These are phyloP conservation scores for Artibeus lituratus DNA, from an alignment of 2,797 vertebrate genomes.

Conservation along the genomic window DNA sequence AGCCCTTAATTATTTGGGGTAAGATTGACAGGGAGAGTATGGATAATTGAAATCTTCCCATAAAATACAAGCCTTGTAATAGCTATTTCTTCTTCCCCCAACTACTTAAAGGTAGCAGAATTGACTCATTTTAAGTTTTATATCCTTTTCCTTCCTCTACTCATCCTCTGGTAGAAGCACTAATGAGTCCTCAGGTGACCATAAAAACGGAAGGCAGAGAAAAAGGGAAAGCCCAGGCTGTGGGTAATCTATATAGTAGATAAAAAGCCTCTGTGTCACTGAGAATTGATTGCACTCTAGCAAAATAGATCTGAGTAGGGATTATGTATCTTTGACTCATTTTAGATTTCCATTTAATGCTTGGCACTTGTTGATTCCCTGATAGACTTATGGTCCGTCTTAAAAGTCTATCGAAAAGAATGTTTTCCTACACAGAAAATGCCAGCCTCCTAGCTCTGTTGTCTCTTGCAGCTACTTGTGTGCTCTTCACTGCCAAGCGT, in stretches of 20 bases:
- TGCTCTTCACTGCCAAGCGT: neutral
- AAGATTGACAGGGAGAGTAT: slow-evolving; percentile 29
- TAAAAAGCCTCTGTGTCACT: slow-evolving; percentile 43
- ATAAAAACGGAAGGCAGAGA: slow-evolving; percentile 54
- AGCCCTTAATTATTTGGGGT: slow-evolving; percentile 51
- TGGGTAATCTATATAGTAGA: slow-evolving; percentile 60
- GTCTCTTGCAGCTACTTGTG: neutral
- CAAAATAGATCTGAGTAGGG: slow-evolving; percentile 24
- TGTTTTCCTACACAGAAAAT: neutral
- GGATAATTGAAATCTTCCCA: slow-evolving; percentile 60
- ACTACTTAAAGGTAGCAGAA: slow-evolving; percentile 63
- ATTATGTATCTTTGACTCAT: slow-evolving; percentile 45
- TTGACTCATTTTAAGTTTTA: slow-evolving; percentile 68
- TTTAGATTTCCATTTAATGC: slow-evolving; percentile 41
- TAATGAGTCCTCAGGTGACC: slow-evolving; percentile 72
- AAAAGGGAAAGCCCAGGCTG: neutral
- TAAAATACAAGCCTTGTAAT: slow-evolving; percentile 49
- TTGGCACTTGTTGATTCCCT: slow-evolving; percentile 36
- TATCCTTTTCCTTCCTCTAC: slow-evolving; percentile 60
- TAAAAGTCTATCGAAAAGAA: neutral
- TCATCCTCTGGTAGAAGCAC: slow-evolving; percentile 53
- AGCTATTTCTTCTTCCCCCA: slow-evolving; percentile 10
- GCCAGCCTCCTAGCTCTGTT: neutral
- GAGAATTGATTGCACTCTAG: slow-evolving; percentile 49
- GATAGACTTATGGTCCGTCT: neutral